These are phyloP conservation scores for Pluvianellus socialis DNA, from an alignment of 2,113 vertebrate genomes.

Conservation along the genomic window DNA sequence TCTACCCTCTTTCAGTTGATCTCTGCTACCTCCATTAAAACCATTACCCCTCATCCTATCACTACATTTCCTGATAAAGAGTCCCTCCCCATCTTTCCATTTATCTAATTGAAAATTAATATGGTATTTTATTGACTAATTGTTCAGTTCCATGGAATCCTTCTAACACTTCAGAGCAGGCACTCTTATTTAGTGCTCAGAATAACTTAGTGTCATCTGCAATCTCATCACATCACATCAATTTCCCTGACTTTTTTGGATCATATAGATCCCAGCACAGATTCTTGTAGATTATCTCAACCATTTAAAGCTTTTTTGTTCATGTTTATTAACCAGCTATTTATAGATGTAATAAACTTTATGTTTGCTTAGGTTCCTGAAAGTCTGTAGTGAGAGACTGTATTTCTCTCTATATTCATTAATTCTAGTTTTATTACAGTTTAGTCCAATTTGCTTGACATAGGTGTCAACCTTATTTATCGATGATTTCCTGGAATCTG, in stretches of 20 bases:
- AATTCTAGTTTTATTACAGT: neutral
- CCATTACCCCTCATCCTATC: no score
- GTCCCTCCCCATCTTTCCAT: no score
- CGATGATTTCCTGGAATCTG: neutral
- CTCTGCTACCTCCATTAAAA: no score
- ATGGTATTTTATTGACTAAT: neutral
- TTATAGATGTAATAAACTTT: neutral
- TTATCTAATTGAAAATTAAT: neutral
- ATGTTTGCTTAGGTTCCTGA: neutral
- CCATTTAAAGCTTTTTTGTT: neutral
- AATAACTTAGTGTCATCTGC: neutral
- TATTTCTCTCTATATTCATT: neutral
- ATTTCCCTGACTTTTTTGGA: neutral
- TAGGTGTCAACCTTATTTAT: neutral
- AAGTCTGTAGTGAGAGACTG: neutral
- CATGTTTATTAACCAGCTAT: neutral
- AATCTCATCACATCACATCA: neutral
- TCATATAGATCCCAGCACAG: neutral
- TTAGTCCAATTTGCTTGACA: neutral
- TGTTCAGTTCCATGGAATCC: neutral
- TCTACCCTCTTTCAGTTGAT: no score
- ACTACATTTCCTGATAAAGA: no score
- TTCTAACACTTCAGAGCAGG: neutral
- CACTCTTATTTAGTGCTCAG: neutral
- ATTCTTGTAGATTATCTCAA: neutral